These are phyloP conservation scores for Acyrthosiphon pisum DNA, from an alignment of 1,140 invertebrate genomes.

Conservation along the genomic window DNA sequence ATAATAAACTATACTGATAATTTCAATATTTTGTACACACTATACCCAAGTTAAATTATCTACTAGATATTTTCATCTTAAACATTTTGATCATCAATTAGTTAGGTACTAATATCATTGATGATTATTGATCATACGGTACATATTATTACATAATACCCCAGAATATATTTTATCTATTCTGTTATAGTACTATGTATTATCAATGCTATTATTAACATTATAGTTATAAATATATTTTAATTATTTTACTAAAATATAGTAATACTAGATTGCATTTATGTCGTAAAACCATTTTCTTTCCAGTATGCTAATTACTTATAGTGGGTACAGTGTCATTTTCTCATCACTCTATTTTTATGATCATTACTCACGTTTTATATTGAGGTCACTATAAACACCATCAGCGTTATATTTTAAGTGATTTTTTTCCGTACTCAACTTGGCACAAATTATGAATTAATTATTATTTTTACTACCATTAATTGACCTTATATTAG, in stretches of 20 bases:
- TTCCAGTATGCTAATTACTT: slow-evolving; percentile 26
- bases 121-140: neutral
- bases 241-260: neutral
- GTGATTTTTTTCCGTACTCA: slow-evolving; percentile 21
- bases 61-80: neutral
- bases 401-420: slow-evolving; percentile 35
- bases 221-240: neutral
- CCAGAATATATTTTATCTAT: too few species aligned
- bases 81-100: neutral
- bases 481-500: slow-evolving; percentile 45
- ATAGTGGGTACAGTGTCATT: slow-evolving; percentile 19
- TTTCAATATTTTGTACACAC: neutral
- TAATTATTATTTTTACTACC: slow-evolving; percentile 50
- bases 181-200: neutral
- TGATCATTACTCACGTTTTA: slow-evolving; percentile 49
- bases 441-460: slow-evolving; percentile 45
- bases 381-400: slow-evolving; percentile 42
- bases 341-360: slow-evolving; percentile 55
- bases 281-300: neutral
- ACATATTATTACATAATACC: neutral
- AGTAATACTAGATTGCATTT: neutral
- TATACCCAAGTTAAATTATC: neutral
- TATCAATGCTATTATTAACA: neutral
- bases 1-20: neutral
- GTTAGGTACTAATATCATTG: neutral